A percentile compares a stretch with the other conserved stretches of the same genome.
Conservation (phyloP, 2,113 vertebrate genomes). For the Phalacrocorax carbo region DNA sequence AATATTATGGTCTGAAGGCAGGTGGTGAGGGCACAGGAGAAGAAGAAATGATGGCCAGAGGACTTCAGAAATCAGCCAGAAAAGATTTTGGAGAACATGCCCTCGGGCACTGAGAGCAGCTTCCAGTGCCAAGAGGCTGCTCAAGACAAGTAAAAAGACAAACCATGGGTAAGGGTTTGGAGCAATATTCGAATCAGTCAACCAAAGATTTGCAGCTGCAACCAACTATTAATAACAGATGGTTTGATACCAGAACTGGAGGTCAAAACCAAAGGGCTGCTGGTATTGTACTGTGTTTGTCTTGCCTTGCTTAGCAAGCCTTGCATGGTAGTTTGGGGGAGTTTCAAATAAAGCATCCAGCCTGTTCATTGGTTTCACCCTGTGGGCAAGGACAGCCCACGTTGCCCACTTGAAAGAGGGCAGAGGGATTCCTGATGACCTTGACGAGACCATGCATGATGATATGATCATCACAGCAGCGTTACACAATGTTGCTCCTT, state of each 20-base stretch:
- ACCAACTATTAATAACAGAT: not conserved
- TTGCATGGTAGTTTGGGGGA: not conserved
- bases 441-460: fast-evolving
- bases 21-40: not conserved
- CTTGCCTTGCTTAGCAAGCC: not conserved
- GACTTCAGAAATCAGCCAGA: not conserved
- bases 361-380: not conserved
- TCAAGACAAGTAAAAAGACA: not conserved
- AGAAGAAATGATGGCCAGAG: not conserved
- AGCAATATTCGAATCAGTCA: not conserved
- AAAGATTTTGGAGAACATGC: not conserved
- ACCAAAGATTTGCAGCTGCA: not conserved
- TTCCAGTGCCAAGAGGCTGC: not conserved
- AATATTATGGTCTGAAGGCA: not conserved
- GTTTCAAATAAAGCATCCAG: not conserved
- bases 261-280: not conserved
- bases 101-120: not conserved
- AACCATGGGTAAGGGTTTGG: not conserved
- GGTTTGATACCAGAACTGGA: not conserved
- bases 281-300: not conserved
- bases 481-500: not conserved
- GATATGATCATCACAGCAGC: fast-evolving
- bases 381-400: fast-evolving
- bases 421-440: fast-evolving
- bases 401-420: not conserved